Evolutionary conservation across 2,113 vertebrate species (phyloP).

Genomic region (Falco punctatus): DNA sequence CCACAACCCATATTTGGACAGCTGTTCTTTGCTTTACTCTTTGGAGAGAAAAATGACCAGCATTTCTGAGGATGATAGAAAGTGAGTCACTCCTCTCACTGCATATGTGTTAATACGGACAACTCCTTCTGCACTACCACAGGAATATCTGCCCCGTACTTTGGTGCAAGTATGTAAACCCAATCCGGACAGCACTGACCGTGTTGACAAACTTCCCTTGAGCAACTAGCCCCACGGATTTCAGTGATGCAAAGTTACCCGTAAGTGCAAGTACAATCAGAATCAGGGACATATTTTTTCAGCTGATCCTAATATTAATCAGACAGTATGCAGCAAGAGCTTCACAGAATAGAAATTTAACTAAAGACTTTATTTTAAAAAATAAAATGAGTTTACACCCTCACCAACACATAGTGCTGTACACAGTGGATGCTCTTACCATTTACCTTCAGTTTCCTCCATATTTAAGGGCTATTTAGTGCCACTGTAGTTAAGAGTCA

Average conservation of each 20-base stretch:
- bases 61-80: conserved; percentile 28
- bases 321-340: neutral
- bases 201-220: neutral
- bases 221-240: neutral
- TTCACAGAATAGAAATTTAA: neutral
- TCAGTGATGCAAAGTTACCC: neutral
- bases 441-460: neutral
- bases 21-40: conserved; percentile 49
- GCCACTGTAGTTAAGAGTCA: neutral
- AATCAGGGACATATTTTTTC: neutral
- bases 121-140: neutral
- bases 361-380: neutral
- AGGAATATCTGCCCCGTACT: neutral
- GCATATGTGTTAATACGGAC: neutral
- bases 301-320: neutral
- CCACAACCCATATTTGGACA: conserved; percentile 61
- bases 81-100: neutral
- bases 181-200: neutral
- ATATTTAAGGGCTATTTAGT: neutral
- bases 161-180: neutral
- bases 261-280: neutral
- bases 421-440: neutral
- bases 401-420: neutral
- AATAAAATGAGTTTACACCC: neutral
- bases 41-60: neutral